phyloP scores from a whole-genome alignment of 1,140 invertebrate species.

The Diorhabda sublineata region DNA sequence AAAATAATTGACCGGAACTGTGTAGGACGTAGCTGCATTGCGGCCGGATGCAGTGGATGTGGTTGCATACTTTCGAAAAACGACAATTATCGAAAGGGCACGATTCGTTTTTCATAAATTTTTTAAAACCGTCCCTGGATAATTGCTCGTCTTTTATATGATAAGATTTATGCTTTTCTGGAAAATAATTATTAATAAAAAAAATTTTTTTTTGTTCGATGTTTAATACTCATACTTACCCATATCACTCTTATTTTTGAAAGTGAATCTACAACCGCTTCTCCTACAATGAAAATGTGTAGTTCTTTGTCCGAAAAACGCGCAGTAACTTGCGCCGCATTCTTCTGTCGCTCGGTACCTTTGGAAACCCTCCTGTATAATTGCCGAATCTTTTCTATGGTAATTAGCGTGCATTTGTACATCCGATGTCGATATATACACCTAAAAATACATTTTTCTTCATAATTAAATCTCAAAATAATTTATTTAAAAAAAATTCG shows the following conservation, averaged over 20 bases:
- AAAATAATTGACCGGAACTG: constrained; percentile 94
- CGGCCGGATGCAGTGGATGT: constrained; percentile 95
- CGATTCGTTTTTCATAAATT: constrained; percentile 95
- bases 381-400: constrained; percentile 95
- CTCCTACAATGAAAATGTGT: constrained; percentile 97
- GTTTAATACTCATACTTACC: constrained; percentile 60
- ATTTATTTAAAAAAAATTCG: no score
- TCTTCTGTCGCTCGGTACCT: constrained; percentile 78
- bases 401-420: constrained; percentile 99
- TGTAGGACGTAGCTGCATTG: constrained; percentile 95
- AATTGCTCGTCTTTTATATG: constrained; percentile 97
- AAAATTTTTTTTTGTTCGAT: constrained; percentile 7
- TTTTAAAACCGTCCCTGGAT: constrained; percentile 94
- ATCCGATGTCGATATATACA: constrained; percentile 97
- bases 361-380: constrained; percentile 87
- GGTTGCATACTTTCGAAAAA: constrained; percentile 93
- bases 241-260: constrained; percentile 99
- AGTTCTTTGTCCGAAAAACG: constrained; percentile 91
- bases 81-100: constrained; percentile 88
- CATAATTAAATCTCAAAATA: no score
- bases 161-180: constrained; percentile 98
- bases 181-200: constrained; percentile 23
- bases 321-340: constrained; percentile 80
- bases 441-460: not conserved
- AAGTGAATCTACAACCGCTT: constrained; percentile 87